These are phyloP conservation scores for Sebastes oblongus DNA, from an alignment of 2,797 vertebrate species.

Conservation along the genomic window DNA sequence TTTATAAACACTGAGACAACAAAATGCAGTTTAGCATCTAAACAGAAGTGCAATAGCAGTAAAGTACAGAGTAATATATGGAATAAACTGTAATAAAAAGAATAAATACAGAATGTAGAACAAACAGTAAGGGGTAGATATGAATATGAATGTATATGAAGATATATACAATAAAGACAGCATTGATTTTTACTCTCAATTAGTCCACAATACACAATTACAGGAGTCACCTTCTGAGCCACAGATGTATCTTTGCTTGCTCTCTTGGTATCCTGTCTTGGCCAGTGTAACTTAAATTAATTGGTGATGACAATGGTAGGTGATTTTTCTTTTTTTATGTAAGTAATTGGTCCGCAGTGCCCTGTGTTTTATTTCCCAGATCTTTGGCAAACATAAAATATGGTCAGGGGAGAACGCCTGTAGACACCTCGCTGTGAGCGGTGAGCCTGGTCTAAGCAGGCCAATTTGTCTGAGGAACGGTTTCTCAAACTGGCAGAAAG, in stretches of 20 bases:
- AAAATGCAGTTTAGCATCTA: too few species aligned
- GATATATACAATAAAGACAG: too few species aligned
- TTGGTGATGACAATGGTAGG: background rate
- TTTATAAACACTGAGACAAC: too few species aligned
- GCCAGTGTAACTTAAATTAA: background rate
- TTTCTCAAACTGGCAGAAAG: conserved; percentile 28
- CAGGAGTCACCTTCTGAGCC: background rate
- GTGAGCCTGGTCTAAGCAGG: conserved; percentile 1
- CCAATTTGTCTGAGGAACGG: conserved; percentile 41
- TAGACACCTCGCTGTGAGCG: background rate
- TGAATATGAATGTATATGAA: too few species aligned
- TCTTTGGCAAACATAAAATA: conserved; percentile 14
- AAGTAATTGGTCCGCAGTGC: conserved; percentile 8
- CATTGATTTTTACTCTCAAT: background rate
- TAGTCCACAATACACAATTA: background rate
- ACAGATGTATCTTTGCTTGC: background rate
- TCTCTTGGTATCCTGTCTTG: background rate
- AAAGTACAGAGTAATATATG: background rate
- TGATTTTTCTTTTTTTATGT: background rate
- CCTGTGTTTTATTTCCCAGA: conserved; percentile 24
- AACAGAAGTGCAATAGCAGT: background rate
- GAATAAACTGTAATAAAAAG: background rate
- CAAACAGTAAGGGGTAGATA: too few species aligned
- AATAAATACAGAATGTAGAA: background rate
- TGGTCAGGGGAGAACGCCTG: background rate